Conservation (phyloP, 2,113 vertebrate species). For the Sterrhoptilus dennistouni region DNA sequence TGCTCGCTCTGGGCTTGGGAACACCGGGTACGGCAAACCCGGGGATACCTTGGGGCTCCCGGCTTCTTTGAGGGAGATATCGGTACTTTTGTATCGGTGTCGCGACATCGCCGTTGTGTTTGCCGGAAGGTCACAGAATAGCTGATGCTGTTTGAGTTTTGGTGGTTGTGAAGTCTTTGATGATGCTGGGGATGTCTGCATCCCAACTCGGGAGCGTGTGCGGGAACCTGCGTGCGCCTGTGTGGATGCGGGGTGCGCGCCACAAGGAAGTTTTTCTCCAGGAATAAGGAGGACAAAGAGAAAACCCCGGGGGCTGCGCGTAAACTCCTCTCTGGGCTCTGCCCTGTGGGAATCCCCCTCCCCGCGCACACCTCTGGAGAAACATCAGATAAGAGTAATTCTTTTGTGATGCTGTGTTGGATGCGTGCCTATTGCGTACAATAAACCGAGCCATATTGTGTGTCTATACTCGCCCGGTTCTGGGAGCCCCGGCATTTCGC, state of each 20-base stretch:
- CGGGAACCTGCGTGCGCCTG: not conserved
- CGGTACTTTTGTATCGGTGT: not conserved
- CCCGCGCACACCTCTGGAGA: slow-evolving; percentile 26
- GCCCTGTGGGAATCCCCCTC: slow-evolving; percentile 55
- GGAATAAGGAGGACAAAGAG: slow-evolving; percentile 49
- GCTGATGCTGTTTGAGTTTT: not conserved
- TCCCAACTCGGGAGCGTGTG: not conserved
- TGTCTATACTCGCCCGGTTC: slow-evolving; percentile 63
- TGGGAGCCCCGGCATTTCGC: slow-evolving; percentile 34
- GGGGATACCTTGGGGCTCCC: not conserved
- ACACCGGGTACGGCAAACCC: not conserved
- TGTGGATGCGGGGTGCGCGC: not conserved
- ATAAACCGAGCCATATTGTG: slow-evolving; percentile 51
- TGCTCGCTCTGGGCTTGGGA: not conserved
- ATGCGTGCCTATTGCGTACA: slow-evolving; percentile 44
- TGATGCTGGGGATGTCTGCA: not conserved
- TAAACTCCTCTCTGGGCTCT: slow-evolving; percentile 4
- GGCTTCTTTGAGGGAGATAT: not conserved
- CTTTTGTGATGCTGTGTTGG: slow-evolving; percentile 61
- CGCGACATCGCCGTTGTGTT: not conserved
- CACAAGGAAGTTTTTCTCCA: slow-evolving; percentile 27
- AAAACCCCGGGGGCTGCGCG: slow-evolving; percentile 19
- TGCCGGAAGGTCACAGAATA: not conserved
- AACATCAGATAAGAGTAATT: slow-evolving; percentile 48
- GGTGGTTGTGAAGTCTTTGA: not conserved